Percentiles rank a stretch among this genome's conserved stretches.
Conservation (phyloP, 2,113 vertebrate species). For the Crocuta crocuta region DNA sequence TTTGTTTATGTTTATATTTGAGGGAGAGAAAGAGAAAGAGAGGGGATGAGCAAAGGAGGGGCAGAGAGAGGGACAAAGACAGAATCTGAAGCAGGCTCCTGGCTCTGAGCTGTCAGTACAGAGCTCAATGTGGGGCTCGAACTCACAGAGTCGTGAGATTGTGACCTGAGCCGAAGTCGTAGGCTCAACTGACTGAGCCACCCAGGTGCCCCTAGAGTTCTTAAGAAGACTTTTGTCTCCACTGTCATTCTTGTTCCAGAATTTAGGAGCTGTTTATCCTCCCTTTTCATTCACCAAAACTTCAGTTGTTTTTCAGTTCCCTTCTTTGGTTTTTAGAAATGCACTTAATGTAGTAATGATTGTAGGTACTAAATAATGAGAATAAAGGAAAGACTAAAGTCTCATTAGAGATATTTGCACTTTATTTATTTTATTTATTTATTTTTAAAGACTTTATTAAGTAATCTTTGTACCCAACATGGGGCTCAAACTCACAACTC, state of each 20-base stretch:
- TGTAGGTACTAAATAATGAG: not conserved
- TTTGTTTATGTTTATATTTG: too few species aligned
- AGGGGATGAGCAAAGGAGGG: too few species aligned
- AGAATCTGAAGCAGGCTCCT: too few species aligned
- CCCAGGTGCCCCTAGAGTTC: not conserved
- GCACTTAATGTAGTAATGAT: not conserved
- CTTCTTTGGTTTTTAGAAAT: constrained; percentile 42
- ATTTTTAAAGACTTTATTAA: not conserved
- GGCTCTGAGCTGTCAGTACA: too few species aligned
- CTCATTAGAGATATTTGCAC: not conserved
- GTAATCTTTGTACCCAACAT: not conserved
- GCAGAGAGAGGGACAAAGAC: too few species aligned
- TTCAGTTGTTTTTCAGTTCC: constrained; percentile 12
- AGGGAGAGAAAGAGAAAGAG: too few species aligned
- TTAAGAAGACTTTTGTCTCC: not conserved
- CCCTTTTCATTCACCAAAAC: not conserved
- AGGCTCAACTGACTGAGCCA: too few species aligned
- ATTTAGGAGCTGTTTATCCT: not conserved
- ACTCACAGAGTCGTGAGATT: too few species aligned
- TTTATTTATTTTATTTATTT: not conserved
- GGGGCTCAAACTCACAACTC: not conserved
- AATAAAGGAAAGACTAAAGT: not conserved
- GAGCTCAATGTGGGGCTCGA: too few species aligned
- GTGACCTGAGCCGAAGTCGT: too few species aligned
- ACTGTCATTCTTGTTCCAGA: not conserved